Conservation (phyloP, 2,888 invertebrate genomes). For the Xanthorhoe designata region DNA sequence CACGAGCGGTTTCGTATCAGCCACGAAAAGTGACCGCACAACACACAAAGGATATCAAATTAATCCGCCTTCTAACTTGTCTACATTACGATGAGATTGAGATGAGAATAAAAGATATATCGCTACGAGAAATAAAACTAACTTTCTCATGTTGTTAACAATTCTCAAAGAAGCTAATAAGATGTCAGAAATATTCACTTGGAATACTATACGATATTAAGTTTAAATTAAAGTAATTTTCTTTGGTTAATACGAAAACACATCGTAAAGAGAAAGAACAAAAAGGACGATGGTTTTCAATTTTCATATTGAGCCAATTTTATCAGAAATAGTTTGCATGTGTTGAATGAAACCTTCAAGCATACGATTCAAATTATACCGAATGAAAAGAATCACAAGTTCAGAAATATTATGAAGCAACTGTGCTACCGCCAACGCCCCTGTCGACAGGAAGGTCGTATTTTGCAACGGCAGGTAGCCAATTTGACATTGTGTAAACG, state of each 20-base stretch:
- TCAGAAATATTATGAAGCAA: conserved; percentile 30
- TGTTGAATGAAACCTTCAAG: conserved; percentile 6
- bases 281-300: not conserved
- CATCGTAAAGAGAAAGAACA: not conserved
- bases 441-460: conserved; percentile 64
- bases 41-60: conserved; percentile 30
- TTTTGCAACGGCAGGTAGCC: conserved; percentile 72
- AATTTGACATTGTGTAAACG: conserved; percentile 80
- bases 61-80: conserved; percentile 26
- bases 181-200: too few species aligned
- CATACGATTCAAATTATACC: conserved; percentile 13
- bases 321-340: not conserved
- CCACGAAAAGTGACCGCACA: conserved; percentile 23
- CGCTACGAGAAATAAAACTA: not conserved
- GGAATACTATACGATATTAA: too few species aligned
- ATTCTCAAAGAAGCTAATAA: not conserved
- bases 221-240: too few species aligned
- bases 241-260: too few species aligned
- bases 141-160: conserved; percentile 1
- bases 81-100: conserved; percentile 27
- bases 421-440: conserved; percentile 50
- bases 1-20: conserved; percentile 20
- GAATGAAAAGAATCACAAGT: conserved; percentile 23
- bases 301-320: not conserved
- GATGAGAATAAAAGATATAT: conserved; percentile 14